Evolutionary conservation across 2,113 vertebrate species (phyloP).

Genomic region (Lepus europaeus): DNA sequence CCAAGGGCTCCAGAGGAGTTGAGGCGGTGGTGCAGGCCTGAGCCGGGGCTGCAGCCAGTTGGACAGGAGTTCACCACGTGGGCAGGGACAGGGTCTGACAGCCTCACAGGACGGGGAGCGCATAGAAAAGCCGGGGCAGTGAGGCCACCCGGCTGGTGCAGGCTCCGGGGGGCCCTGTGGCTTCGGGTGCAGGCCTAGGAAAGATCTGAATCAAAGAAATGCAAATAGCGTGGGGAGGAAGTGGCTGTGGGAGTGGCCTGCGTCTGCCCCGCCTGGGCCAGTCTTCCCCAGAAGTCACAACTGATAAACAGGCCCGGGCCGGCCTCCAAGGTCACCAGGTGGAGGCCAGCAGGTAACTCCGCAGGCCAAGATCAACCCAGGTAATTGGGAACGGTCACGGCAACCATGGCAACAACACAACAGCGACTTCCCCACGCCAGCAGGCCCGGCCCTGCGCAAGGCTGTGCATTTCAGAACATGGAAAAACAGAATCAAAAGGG

Average conservation of each 20-base stretch:
- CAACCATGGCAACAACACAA: neutral
- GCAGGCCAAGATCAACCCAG: neutral
- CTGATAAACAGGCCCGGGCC: neutral
- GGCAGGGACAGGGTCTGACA: fast-evolving
- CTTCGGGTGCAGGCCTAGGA: too few species aligned
- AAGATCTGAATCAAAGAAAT: too few species aligned
- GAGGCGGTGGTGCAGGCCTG: neutral
- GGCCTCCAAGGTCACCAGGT: neutral
- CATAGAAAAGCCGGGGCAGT: neutral
- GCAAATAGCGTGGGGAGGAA: neutral
- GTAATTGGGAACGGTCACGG: fast-evolving
- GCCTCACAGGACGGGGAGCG: neutral
- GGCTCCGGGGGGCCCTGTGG: too few species aligned
- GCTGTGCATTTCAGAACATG: too few species aligned
- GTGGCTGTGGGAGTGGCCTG: neutral
- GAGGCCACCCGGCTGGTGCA: neutral
- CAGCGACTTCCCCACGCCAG: neutral
- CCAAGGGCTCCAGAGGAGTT: too few species aligned
- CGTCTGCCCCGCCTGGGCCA: fast-evolving
- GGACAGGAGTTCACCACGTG: fast-evolving
- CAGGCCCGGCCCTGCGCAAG: too few species aligned
- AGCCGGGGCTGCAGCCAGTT: too few species aligned
- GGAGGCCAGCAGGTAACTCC: neutral
- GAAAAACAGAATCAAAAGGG: too few species aligned
- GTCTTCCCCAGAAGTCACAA: neutral